Evolutionary conservation across 2,888 invertebrate genomes (phyloP), one percentile per base, ranked within the genome.

Genomic region (Pandemis heparana): DNA sequence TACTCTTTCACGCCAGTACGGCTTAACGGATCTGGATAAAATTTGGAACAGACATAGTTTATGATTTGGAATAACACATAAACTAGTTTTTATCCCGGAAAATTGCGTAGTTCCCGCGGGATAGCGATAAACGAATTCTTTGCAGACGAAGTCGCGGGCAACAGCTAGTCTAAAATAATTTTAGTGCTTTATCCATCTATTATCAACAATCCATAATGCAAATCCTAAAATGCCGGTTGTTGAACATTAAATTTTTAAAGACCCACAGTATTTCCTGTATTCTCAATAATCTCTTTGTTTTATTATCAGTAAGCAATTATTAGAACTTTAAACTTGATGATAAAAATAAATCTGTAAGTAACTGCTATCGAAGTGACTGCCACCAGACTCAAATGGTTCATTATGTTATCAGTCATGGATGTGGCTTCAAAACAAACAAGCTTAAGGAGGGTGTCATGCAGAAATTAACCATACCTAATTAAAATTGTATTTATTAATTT

Each of bases 241-340:
- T 32, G 23, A 32, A 32, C 23, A 32, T 32, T 2, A 32, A 32
- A 32, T 32, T 32, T 8, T 5, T 5, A 14, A 48, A 48, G 5
- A 48, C n/a, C 14, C n/a, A 51, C 14, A 46, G 46, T 1, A 46
- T 46, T 46, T 46, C 46, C 46, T 46, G 51, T 16, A 16, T 16
- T 16, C 2, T 8, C 8, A 16, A 8, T 16, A 7, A 16, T 8
- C 16, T 8, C 16, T 6, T 66, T 61, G 5, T 43, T n/a, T 74
- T 73, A 69, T 74, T 73, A 69, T 73, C 69, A 72, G 63, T 39
- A 69, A 63, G 59, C 63, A 51, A 69, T 69, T 14, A 65, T 70
- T 74, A 60, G 51, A 23, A 69, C 73, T 73, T 63, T 69, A 64
- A 32, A 18, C 64, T 65, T 60, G 51, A 32, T 65, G 73, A 74